Percentiles rank a stretch among this genome's conserved stretches.
Evolutionary conservation across 2,113 vertebrate genomes (phyloP).

Genomic region (Engraulis encrasicolus): DNA sequence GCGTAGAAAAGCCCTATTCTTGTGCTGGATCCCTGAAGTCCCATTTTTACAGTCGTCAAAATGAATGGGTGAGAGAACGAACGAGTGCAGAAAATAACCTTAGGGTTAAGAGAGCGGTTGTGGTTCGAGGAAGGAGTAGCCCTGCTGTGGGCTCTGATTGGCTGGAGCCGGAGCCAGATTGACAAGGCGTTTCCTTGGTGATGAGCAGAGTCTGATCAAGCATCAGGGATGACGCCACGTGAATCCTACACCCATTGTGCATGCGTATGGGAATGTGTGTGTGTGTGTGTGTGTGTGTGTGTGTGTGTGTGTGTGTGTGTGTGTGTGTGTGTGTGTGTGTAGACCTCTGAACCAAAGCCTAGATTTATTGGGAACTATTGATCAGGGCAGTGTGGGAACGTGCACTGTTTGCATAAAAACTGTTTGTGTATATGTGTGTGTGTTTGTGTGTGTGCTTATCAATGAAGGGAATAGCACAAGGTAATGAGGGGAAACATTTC

Average conservation of each 20-base stretch:
- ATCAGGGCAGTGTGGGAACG: neutral
- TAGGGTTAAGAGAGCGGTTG: neutral
- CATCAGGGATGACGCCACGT: neutral
- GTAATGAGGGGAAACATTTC: neutral
- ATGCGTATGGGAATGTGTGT: neutral
- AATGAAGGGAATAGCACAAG: neutral
- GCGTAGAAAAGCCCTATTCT: neutral
- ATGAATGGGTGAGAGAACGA: conserved; percentile 3
- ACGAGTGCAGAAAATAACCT: conserved; percentile 8
- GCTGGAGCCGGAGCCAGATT: neutral
- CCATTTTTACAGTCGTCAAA: conserved; percentile 10
- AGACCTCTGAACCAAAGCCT: conserved; percentile 5
- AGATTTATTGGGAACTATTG: conserved; percentile 15
- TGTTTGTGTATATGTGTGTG: neutral
- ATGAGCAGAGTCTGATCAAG: neutral
- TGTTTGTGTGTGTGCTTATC: conserved; percentile 2
- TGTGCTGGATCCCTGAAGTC: neutral
- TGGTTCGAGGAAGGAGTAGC: conserved; percentile 5
- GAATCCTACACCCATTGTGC: neutral
- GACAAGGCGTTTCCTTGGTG: conserved; percentile 20
- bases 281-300: conserved; percentile 5
- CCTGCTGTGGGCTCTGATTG: neutral
- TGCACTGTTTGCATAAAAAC: conserved; percentile 4
- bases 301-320: neutral
- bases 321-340: conserved; percentile 1